Percentiles rank a stretch among this genome's conserved stretches.
Conservation (phyloP, 2,797 vertebrate species). For the Notolepis coatsorum region DNA sequence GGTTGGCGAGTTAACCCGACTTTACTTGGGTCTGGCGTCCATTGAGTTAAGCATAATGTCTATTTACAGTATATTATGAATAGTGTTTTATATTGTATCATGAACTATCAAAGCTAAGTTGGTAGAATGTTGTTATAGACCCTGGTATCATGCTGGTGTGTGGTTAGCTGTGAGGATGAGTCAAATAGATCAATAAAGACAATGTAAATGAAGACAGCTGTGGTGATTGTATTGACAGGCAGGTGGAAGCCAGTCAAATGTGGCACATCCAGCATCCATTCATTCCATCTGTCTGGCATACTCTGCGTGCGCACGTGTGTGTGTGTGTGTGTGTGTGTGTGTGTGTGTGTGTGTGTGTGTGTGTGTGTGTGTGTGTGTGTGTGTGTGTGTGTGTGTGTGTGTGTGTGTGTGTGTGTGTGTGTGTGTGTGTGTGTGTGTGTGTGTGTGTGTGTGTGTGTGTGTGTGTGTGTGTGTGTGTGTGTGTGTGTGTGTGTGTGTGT, state of each 20-base stretch:
- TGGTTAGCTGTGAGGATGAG: neutral
- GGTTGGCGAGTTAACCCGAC: no score
- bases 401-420: neutral
- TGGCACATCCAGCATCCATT: conserved; percentile 22
- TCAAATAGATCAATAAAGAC: conserved; percentile 41
- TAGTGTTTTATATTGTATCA: neutral
- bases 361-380: conserved; percentile 3
- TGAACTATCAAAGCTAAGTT: neutral
- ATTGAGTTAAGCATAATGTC: no score
- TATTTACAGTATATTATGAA: no score
- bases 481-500: no score
- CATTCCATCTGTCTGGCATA: conserved; percentile 23
- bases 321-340: neutral
- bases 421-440: neutral
- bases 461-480: no score
- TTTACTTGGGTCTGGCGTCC: no score
- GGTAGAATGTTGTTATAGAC: neutral
- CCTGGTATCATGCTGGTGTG: neutral
- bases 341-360: neutral
- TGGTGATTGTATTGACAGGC: conserved; percentile 53
- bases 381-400: neutral
- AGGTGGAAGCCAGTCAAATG: conserved; percentile 52
- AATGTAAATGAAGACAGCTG: conserved; percentile 27
- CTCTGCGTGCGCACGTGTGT: neutral
- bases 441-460: neutral